Conservation (phyloP, 2,888 invertebrate species). For the Patella caerulea region DNA sequence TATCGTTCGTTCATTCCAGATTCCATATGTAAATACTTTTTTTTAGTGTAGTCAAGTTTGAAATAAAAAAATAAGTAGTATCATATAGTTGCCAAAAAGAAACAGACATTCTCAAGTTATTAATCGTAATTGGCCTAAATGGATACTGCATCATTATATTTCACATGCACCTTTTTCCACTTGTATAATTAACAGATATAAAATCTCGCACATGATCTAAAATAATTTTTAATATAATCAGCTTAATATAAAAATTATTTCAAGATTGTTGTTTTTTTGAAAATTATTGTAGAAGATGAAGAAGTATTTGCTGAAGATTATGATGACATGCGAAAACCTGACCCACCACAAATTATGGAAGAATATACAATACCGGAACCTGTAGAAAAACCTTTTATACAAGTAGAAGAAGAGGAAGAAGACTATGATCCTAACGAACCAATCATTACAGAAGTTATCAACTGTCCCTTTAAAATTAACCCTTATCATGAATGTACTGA, state of each 20-base stretch:
- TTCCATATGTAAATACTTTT: too few species aligned
- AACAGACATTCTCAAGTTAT: too few species aligned
- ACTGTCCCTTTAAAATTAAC: conserved; percentile 97
- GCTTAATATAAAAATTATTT: not conserved
- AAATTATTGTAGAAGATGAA: conserved; percentile 74
- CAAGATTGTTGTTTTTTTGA: not conserved
- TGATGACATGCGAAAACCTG: conserved; percentile 75
- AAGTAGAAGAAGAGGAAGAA: not conserved
- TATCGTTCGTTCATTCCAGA: too few species aligned
- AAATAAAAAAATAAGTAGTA: too few species aligned
- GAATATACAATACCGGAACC: conserved; percentile 25
- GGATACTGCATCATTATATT: too few species aligned
- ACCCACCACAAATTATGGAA: conserved; percentile 24
- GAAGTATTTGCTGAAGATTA: conserved; percentile 96
- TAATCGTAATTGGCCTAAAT: too few species aligned
- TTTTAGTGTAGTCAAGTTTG: too few species aligned
- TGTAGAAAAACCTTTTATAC: conserved; percentile 26
- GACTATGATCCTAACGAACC: conserved; percentile 27
- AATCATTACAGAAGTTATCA: conserved; percentile 69
- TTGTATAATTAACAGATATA: too few species aligned
- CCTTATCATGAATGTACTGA: conserved; percentile 92
- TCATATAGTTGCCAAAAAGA: too few species aligned
- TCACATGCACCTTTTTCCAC: too few species aligned
- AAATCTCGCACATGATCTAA: not conserved
- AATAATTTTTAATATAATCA: not conserved